Evolutionary conservation across 2,888 invertebrate species (phyloP), one percentile per base, ranked within the genome.

Genomic region (Standfussiana lucernea): DNA sequence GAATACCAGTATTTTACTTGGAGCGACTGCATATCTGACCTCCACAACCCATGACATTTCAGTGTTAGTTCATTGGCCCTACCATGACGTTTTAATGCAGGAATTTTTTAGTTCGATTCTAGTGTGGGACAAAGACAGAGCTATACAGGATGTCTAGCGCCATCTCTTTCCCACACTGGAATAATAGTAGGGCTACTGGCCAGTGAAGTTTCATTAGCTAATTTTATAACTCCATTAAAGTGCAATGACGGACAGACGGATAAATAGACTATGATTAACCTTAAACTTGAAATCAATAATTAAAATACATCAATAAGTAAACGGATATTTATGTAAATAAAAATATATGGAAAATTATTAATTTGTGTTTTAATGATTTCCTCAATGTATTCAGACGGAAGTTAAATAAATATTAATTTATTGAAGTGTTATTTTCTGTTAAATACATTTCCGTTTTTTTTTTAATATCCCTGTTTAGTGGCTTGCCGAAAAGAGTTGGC

Each of bases 361-460:
- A 40, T 79, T 28, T 40, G 42, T 72, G 8, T 77, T 53, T 67
- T 62, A 53, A 56, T 67, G 67, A 73, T 67, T 73, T 73, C 78
- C 72, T 72, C 4, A 40, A 18, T 67, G 6, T 18, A 0, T 32
- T 65, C 18, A 32, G 24, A 18, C 66, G 79, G 79, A 79, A 77
- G 42, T 61, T 0, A 1, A 70, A 72, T 77, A 50, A 68, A 75
- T 74, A 65, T 66, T 42, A 21, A 40, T 65, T 35, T 37, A 45
- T 65, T 28, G 40, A 21, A 53, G 50, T 40, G 40, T 6, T 35
- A n/a, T 56, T 70, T 64, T 32, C 3, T n/a, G 18, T 62, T 24
- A 13, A 65, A 28, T 28, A 66, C 24, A 40, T 50, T 50, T 72
- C 37, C 50, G 28, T 50, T 35, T 32, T 32, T 28, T 5, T 56